Conservation (phyloP, 2,113 vertebrate genomes). For the Lynx canadensis region DNA sequence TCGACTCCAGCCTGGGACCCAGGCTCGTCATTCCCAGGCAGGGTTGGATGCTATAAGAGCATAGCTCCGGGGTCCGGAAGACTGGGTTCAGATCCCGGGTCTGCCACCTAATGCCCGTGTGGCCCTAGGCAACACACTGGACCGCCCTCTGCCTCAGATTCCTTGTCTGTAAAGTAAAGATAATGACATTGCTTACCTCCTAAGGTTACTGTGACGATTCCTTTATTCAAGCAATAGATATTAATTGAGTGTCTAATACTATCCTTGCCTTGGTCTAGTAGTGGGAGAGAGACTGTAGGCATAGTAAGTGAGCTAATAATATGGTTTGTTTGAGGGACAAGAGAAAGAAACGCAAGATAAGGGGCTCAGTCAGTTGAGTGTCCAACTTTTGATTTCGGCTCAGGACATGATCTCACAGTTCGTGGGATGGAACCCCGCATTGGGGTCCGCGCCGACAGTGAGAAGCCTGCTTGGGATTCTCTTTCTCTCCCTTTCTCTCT, state of each 20-base stretch:
- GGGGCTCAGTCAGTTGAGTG: too few relatives aligned
- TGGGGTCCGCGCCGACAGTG: too few relatives aligned
- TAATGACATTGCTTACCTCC: neutral
- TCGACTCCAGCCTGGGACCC: neutral
- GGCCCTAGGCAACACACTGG: neutral
- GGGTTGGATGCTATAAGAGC: accelerated
- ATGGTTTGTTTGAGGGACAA: neutral
- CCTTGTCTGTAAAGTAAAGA: neutral
- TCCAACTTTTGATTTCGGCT: too few relatives aligned
- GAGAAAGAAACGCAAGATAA: neutral
- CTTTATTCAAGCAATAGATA: neutral
- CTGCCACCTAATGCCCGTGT: neutral
- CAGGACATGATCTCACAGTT: too few relatives aligned
- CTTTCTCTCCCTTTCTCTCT: too few relatives aligned
- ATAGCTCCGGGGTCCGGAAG: neutral
- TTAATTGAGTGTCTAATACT: accelerated
- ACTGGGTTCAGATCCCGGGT: neutral
- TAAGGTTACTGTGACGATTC: neutral
- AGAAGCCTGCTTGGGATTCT: too few relatives aligned
- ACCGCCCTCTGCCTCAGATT: neutral
- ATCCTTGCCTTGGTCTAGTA: neutral
- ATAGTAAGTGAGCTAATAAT: accelerated
- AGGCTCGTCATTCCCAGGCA: accelerated
- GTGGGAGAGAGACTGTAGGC: neutral
- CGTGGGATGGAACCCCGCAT: too few relatives aligned